Base-by-base conservation (phyloP, 2,888 invertebrate species). In the Aleiodes testaceus region DNA sequence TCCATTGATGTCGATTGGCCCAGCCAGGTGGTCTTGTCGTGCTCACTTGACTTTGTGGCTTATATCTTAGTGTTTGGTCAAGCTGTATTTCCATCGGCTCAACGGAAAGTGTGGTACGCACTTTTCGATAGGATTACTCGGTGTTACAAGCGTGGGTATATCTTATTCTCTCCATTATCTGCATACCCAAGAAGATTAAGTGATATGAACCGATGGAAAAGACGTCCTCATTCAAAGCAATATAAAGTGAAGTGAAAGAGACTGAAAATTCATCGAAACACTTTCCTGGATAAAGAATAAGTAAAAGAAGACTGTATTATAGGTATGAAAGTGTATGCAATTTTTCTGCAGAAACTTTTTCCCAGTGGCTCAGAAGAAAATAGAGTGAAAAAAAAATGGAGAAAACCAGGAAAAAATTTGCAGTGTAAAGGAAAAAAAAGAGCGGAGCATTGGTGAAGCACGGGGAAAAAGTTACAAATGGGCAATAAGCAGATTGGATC, bases 401-500 rank as follows among this genome's bases (percentile, higher is more conserved):
- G 63, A 44, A 69, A 53, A 70, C 36, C 72, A 72, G 74, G 74
- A 64, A 59, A 76, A 65, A 65, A 67, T 73, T 72, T 44, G 52
- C 36, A 70, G 16, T 16, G 55, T 22, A 73, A 63, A 55, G 72
- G 71, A 63, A 55, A 73, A 67, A 36, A 69, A 53, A 70, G 14
- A 68, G 50, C 44, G 65, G 52, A 69, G 66, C 63, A 66, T 36
- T 69, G 71, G 64, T 59, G 67, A 67, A 64, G 72, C 66, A 52
- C 69, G 71, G 73, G 74, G 74, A 73, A 77, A 76, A 78, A 79
- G 78, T 79, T 79, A 79, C 77, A 79, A 81, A 81, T 77, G 79
- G 80, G 79, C 81, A 82, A 81, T 82, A 82, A 81, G 81, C 78
- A 80, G 79, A 82, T 82, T 82, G 81, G 80, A 81, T 80, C 79